phyloP scores from a whole-genome alignment of 2,797 vertebrate species.

The Oreonectes daqikongensis region DNA sequence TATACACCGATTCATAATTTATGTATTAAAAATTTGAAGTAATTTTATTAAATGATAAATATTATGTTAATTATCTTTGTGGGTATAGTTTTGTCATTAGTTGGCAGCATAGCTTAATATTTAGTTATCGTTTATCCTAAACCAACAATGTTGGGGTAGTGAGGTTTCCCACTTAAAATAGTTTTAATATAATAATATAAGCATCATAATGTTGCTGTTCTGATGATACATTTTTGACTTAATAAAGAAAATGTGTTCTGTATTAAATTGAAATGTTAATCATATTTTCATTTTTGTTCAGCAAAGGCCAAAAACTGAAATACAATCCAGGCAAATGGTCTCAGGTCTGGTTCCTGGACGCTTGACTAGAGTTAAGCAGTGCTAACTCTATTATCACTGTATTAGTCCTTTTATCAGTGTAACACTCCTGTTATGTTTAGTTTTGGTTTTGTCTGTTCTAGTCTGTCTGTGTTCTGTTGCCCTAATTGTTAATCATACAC shows the following conservation, averaged over 20 bases:
- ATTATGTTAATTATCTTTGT: not conserved
- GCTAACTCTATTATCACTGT: too few relatives aligned
- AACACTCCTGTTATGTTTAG: too few relatives aligned
- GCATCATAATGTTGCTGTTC: constrained; percentile 17
- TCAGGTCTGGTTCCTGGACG: constrained; percentile 25
- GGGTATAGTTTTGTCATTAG: not conserved
- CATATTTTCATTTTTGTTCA: constrained; percentile 18
- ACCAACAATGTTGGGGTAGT: constrained; percentile 5
- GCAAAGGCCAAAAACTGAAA: constrained; percentile 27
- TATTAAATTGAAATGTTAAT: constrained; percentile 36
- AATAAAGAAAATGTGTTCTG: constrained; percentile 45
- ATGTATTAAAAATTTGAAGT: not conserved
- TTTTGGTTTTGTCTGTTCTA: too few relatives aligned
- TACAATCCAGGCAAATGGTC: constrained; percentile 5
- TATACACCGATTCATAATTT: constrained; percentile 34
- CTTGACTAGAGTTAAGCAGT: constrained; percentile 27
- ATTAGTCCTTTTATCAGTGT: too few relatives aligned
- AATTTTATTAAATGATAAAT: not conserved
- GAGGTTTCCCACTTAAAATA: constrained; percentile 15
- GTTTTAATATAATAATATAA: constrained; percentile 4
- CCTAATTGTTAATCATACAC: too few relatives aligned
- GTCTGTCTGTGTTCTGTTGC: too few relatives aligned
- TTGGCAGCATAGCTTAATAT: constrained; percentile 7
- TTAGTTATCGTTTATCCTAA: constrained; percentile 12
- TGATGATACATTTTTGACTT: constrained; percentile 41